A percentile compares a stretch with the other conserved stretches of the same genome.
Evolutionary conservation across 2,888 invertebrate species (phyloP).

Genomic region (Agrochola lota): DNA sequence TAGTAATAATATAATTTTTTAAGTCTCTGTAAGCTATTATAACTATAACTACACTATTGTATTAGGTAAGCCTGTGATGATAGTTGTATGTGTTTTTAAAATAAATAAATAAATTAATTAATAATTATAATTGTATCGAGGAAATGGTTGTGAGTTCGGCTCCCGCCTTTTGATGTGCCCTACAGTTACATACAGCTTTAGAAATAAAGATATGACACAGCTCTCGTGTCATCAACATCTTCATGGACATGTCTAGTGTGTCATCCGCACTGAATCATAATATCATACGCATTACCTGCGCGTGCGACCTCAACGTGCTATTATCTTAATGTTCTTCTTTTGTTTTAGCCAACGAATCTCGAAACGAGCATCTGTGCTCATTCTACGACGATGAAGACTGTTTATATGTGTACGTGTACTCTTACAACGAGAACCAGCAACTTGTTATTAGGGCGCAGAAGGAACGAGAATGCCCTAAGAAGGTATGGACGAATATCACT

Average conservation of each 20-base stretch:
- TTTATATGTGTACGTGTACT: slow-evolving; percentile 96
- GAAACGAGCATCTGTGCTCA: slow-evolving; percentile 95
- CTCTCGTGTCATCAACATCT: background rate
- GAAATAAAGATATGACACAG: background rate
- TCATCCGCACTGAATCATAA: slow-evolving; percentile 29
- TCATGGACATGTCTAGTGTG: background rate
- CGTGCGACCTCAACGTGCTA: background rate
- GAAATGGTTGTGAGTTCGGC: too few species aligned
- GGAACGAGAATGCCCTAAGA: slow-evolving; percentile 96
- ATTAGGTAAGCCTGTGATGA: too few species aligned
- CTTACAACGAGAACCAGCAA: slow-evolving; percentile 92
- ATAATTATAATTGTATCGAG: background rate
- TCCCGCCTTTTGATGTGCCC: background rate
- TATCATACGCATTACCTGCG: background rate
- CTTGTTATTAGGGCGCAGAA: slow-evolving; percentile 94
- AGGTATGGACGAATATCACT: slow-evolving; percentile 82
- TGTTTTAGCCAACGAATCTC: slow-evolving; percentile 92
- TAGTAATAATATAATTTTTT: too few species aligned
- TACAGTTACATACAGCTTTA: background rate
- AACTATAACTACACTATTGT: too few species aligned
- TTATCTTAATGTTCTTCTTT: slow-evolving; percentile 20
- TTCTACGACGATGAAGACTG: slow-evolving; percentile 97
- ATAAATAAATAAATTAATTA: too few species aligned
- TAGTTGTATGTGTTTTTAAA: too few species aligned
- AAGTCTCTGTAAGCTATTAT: too few species aligned